Evolutionary conservation across 2,113 vertebrate genomes (phyloP).

Genomic region (Etia nguti): DNA sequence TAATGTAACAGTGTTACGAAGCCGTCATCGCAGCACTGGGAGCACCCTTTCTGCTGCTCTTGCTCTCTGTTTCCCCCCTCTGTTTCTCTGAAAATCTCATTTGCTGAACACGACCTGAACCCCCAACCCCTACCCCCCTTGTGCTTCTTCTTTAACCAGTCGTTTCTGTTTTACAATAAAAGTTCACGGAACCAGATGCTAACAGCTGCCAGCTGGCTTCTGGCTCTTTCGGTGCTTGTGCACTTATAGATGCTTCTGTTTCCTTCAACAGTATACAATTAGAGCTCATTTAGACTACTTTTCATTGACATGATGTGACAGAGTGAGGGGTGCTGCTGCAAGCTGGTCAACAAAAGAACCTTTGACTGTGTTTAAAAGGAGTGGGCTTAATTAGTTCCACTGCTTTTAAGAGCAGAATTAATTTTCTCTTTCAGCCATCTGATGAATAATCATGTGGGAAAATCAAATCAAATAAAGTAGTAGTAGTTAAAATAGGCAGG

Average conservation of each 20-base stretch:
- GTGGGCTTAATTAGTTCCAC: neutral
- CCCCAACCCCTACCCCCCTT: neutral
- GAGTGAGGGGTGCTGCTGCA: neutral
- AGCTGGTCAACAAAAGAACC: conserved; percentile 3
- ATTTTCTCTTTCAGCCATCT: neutral
- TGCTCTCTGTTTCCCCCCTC: neutral
- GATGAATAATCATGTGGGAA: neutral
- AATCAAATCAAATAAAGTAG: neutral
- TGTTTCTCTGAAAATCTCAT: conserved; percentile 14
- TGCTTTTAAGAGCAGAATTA: neutral
- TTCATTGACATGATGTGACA: neutral
- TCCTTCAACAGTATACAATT: neutral
- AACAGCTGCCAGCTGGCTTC: conserved; percentile 32
- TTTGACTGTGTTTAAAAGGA: neutral
- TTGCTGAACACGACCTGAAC: conserved; percentile 11
- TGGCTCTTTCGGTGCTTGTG: neutral
- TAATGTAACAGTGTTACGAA: conserved; percentile 57
- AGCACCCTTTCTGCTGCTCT: neutral
- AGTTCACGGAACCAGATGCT: conserved; percentile 43
- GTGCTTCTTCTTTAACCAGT: neutral
- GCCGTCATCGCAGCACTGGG: neutral
- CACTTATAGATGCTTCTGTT: neutral
- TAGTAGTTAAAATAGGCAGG: neutral
- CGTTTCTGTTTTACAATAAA: neutral
- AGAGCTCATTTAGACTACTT: neutral